phyloP scores from a whole-genome alignment of 2,113 vertebrate genomes.

The Oreochromis aureus region DNA sequence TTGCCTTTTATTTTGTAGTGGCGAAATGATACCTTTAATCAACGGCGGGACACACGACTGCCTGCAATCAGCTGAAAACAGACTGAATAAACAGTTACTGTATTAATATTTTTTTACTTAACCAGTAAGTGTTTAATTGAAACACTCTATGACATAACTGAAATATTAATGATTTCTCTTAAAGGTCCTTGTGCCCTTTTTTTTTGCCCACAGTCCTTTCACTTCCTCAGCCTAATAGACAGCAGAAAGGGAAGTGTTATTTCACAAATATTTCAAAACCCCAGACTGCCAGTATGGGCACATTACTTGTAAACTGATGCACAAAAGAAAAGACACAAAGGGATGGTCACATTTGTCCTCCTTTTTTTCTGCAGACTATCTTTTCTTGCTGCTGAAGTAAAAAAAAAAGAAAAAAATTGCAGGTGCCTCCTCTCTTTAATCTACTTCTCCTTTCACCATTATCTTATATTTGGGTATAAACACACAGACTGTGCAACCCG shows the following conservation, averaged over 20 bases:
- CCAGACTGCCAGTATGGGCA: not conserved
- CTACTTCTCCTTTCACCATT: conserved; percentile 62
- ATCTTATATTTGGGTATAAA: conserved; percentile 74
- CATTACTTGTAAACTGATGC: conserved; percentile 1
- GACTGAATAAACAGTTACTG: not conserved
- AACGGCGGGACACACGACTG: not conserved
- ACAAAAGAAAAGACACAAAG: not conserved
- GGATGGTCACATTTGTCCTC: conserved; percentile 7
- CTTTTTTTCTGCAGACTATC: not conserved
- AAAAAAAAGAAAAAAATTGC: conserved; percentile 13
- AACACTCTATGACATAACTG: not conserved
- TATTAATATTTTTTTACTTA: not conserved
- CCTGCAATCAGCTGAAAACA: not conserved
- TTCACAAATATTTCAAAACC: conserved; percentile 45
- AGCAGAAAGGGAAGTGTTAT: conserved; percentile 35
- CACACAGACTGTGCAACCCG: conserved; percentile 63
- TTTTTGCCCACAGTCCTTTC: conserved; percentile 18
- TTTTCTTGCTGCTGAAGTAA: conserved; percentile 20
- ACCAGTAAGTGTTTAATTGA: not conserved
- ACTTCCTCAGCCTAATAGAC: conserved; percentile 44
- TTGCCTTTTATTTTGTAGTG: conserved; percentile 1
- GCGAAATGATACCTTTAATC: not conserved
- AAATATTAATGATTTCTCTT: conserved; percentile 11
- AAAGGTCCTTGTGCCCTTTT: not conserved
- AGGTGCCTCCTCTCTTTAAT: conserved; percentile 60